Evolutionary conservation across 2,797 vertebrate species (phyloP).

Genomic region (Coregonus ussuriensis): DNA sequence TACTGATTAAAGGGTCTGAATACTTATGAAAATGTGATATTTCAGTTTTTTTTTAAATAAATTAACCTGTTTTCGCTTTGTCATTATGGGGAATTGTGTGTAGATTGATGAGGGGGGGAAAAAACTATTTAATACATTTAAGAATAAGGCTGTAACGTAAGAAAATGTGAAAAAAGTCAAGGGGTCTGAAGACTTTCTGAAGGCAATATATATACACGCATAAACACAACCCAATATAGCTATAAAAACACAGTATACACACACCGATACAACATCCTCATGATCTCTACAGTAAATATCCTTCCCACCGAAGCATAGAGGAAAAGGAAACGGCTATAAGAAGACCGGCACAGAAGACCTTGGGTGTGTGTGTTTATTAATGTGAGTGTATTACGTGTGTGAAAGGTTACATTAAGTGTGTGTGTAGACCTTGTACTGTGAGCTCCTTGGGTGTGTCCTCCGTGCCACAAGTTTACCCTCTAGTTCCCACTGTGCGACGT

Average conservation of each 20-base stretch:
- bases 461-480: slow-evolving; percentile 72
- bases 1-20: no score
- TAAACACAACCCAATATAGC: background rate
- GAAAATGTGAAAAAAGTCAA: no score
- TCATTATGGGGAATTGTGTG: no score
- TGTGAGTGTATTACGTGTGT: background rate
- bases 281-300: background rate
- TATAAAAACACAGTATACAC: background rate
- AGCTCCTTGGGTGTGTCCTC: slow-evolving; percentile 77
- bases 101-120: no score
- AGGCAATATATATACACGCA: no score
- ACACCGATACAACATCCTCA: background rate
- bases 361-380: background rate
- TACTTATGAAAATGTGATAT: no score
- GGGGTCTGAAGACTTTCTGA: no score
- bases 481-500: slow-evolving; percentile 74
- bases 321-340: background rate
- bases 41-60: no score
- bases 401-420: background rate
- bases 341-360: slow-evolving; percentile 1
- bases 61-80: no score
- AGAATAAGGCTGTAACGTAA: no score
- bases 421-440: slow-evolving; percentile 30
- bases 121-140: no score
- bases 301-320: background rate